Evolutionary conservation across 1,140 invertebrate genomes (phyloP), one percentile per base, ranked within the genome.

Genomic region (Cyclina sinensis): DNA sequence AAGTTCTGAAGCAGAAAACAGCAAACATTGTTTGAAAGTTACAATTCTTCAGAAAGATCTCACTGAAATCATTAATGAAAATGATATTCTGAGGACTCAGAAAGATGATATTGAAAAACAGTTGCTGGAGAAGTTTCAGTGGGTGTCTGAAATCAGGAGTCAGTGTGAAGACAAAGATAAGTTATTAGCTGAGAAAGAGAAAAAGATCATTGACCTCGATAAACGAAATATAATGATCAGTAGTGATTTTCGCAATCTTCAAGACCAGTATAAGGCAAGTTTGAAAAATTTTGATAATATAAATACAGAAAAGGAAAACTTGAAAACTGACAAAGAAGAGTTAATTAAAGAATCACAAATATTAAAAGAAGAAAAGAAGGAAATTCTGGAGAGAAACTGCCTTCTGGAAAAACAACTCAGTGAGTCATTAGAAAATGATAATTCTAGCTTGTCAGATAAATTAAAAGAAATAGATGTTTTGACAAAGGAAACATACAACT

Each of bases 101-200:
- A 84, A 84, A 54, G 81, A 84, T 51, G 68, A 86, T 3, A 48
- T 86, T 74, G 83, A 86, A 46, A 86, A 62, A 59, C 68, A 86
- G 48, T 59, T 86, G 27, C 32, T 86, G 18, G 68, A 86, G 35
- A 39, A 86, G 76, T 59, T 59, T 57, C 83, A 86, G 43, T 86
- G 83, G 83, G 83, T 86, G 1, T 39, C 83, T 35, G 83, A 86
- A 59, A 51, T 86, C 32, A 86, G 70, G 39, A 86, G 39, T 16
- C n/a, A 51, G 16, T 70, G 51, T 57, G 83, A 86, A 62, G 46
- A 27, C 27, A 74, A 76, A 57, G 70, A 74, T 24, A 86, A 59
- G 21, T 21, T 35, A 24, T 54, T 86, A 7, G 0, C 39, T 7
- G 83, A 86, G 30, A 74, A 76, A 86, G 70, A 86, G 9, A 86